A percentile compares a stretch with the other conserved stretches of the same genome.
Conservation (phyloP, 2,888 invertebrate genomes). For the Nyleta sp. region DNA sequence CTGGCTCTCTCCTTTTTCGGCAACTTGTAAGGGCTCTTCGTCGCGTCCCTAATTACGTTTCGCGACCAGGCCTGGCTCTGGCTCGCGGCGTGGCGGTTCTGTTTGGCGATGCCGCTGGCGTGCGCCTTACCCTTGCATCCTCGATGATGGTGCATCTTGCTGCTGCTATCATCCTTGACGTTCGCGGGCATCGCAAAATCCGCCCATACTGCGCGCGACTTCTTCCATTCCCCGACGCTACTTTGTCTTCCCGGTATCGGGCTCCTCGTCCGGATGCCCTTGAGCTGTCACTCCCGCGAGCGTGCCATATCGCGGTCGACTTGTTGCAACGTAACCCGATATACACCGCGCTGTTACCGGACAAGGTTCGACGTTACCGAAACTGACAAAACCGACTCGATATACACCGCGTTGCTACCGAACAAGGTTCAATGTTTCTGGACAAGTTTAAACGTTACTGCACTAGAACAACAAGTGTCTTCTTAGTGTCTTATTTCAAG, state of each 20-base stretch:
- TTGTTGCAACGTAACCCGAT: too few species aligned
- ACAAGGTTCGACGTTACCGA: too few species aligned
- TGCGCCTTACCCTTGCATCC: slow-evolving; percentile 91
- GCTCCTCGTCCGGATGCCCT: too few species aligned
- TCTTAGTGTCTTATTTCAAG: too few species aligned
- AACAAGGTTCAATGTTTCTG: too few species aligned
- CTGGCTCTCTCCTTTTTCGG: slow-evolving; percentile 76
- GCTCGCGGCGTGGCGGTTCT: slow-evolving; percentile 80
- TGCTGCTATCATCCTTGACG: slow-evolving; percentile 75
- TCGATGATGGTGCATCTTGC: slow-evolving; percentile 87
- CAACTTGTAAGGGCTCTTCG: slow-evolving; percentile 80
- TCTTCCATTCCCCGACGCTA: not conserved
- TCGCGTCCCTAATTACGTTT: slow-evolving; percentile 53
- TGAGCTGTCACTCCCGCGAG: too few species aligned
- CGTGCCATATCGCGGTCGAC: too few species aligned
- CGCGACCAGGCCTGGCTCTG: slow-evolving; percentile 72
- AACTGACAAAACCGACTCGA: too few species aligned
- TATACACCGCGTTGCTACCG: too few species aligned
- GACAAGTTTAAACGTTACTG: too few species aligned
- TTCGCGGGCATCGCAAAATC: slow-evolving; percentile 80
- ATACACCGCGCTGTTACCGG: too few species aligned
- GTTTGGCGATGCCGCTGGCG: slow-evolving; percentile 87
- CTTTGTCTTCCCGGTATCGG: not conserved
- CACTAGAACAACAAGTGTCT: too few species aligned
- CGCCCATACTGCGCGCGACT: not conserved